Conservation (phyloP, 2,797 vertebrate genomes). For the Hyperoplus lanceolatus region DNA sequence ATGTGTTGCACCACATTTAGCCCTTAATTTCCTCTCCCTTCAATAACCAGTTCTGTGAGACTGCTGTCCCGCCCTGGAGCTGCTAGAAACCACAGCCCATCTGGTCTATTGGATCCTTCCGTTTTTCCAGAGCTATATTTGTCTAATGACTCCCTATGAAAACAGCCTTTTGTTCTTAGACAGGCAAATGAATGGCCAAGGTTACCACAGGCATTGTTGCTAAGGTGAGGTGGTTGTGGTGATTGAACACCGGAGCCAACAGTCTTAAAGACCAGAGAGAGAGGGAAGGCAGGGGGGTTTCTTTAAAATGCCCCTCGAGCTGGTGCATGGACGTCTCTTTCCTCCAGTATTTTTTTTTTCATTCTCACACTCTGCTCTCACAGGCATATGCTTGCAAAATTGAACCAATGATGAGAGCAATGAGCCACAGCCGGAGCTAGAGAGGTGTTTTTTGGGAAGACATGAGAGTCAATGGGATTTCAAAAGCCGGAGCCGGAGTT, state of each 20-base stretch:
- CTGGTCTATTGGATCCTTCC: constrained; percentile 76
- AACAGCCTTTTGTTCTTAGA: constrained; percentile 75
- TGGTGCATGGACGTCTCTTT: constrained; percentile 13
- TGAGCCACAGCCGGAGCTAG: constrained; percentile 50
- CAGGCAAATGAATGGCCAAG: constrained; percentile 79
- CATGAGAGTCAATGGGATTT: constrained; percentile 49
- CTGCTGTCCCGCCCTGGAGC: constrained; percentile 72
- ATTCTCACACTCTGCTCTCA: not conserved
- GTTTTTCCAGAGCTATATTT: constrained; percentile 68
- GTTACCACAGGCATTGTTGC: constrained; percentile 75
- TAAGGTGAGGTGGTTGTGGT: constrained; percentile 72
- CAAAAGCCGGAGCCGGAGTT: constrained; percentile 37
- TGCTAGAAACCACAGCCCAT: constrained; percentile 70
- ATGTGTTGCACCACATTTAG: constrained; percentile 56
- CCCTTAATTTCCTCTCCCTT: constrained; percentile 50
- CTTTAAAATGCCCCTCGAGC: constrained; percentile 53
- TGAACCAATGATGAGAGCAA: constrained; percentile 59
- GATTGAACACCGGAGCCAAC: constrained; percentile 65
- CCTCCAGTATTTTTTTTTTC: constrained; percentile 17
- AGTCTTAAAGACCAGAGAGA: constrained; percentile 50
- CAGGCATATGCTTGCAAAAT: constrained; percentile 43
- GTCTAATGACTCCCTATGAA: constrained; percentile 81
- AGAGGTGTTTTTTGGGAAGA: constrained; percentile 44
- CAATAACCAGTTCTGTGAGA: constrained; percentile 48
- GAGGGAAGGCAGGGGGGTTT: constrained; percentile 38